Evolutionary conservation across 2,888 invertebrate species (phyloP).

Genomic region (Acrobasis consociella): DNA sequence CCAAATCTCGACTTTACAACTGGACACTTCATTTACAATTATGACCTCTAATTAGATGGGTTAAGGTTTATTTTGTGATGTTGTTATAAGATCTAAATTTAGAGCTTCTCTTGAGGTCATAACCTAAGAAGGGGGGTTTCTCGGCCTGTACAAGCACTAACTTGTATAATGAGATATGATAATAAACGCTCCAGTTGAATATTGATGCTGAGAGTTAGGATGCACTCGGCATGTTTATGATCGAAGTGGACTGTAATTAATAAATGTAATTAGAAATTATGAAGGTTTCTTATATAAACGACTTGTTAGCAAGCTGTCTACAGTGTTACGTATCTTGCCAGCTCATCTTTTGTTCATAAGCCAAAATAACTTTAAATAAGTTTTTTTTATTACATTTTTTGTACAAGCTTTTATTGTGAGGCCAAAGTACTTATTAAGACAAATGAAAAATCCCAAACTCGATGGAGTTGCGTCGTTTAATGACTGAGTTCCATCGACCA

Average conservation of each 20-base stretch:
- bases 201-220: slow-evolving; percentile 79
- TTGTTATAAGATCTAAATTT: slow-evolving; percentile 51
- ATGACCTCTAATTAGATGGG: slow-evolving; percentile 30
- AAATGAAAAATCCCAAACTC: no score
- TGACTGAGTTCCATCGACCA: no score
- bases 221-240: slow-evolving; percentile 72
- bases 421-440: no score
- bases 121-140: slow-evolving; percentile 69
- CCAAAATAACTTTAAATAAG: no score
- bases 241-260: slow-evolving; percentile 46
- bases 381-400: no score
- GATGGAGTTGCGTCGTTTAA: no score
- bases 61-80: slow-evolving; percentile 45
- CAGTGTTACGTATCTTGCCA: no score
- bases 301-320: no score
- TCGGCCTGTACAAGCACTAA: slow-evolving; percentile 74
- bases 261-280: slow-evolving; percentile 15
- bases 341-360: no score
- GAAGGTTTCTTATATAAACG: background rate
- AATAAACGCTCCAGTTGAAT: slow-evolving; percentile 80
- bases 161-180: slow-evolving; percentile 83
- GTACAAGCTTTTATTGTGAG: no score
- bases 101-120: slow-evolving; percentile 67
- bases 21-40: slow-evolving; percentile 41
- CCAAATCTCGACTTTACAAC: slow-evolving; percentile 77